Base-by-base conservation (phyloP, 2,888 invertebrate species). In the Escarpia spicata region DNA sequence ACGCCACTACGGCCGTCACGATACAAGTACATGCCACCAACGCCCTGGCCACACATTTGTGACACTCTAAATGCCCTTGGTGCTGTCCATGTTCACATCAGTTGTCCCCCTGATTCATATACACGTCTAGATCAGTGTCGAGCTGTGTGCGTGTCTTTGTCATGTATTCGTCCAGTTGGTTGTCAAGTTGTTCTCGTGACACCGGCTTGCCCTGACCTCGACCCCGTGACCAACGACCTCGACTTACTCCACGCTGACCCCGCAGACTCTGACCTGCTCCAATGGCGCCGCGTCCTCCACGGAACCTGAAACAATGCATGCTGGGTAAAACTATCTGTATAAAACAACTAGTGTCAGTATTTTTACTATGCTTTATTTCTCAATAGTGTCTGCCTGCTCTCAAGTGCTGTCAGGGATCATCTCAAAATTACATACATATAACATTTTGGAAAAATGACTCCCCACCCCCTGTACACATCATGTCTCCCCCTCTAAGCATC, bases 51-150 rank as follows among this genome's bases (percentile, higher is more conserved):
- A 75, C 19, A 75, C 75, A 75, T 26, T 75, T 19, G 75, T 75
- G 75, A 26, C 75, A 75, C 19, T 75, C 6, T 6, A 75, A 15
- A 75, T 75, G 75, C 75, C 26, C 75, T 26, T 75, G n/a, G 75
- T n/a, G n/a, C 75, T 75, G 26, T 52, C 9, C 75, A 75, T 3
- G 75, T 15, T 3, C 75, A n/a, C 26, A 6, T 75, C 75, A 75
- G n/a, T 75, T 75, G 75, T 75, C 75, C 6, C 75, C 75, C 75
- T 75, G 75, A 75, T 75, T 75, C 75, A 75, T 75, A 75, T 75
- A 75, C 75, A 75, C 75, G 26, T 75, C 75, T 75, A 75, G 26
- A 75, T 75, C 75, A 19, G 75, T 6, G n/a, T 75, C 75, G n/a
- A 75, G 75, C 75, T 75, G 75, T 26, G 19, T n/a, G 19, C 75